phyloP scores from a whole-genome alignment of 2,888 invertebrate genomes.

The Tridacna crocea region DNA sequence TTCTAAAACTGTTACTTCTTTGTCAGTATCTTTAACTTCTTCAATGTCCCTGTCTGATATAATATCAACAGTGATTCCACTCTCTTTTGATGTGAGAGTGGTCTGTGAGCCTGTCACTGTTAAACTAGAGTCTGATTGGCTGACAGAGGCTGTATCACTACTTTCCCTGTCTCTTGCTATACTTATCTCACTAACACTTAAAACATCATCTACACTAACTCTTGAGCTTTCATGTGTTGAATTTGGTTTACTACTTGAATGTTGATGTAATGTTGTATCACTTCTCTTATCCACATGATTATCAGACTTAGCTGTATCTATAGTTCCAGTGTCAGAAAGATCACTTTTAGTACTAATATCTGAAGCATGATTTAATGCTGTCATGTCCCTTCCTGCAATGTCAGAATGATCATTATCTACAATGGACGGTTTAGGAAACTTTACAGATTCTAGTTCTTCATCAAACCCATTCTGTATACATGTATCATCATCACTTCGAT shows the following conservation, averaged over 20 bases:
- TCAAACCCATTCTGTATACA: constrained; percentile 75
- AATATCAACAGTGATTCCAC: constrained; percentile 43
- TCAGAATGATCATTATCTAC: not conserved
- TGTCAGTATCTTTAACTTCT: constrained; percentile 38
- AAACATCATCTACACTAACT: constrained; percentile 36
- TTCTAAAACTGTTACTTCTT: constrained; percentile 75
- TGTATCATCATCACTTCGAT: constrained; percentile 74
- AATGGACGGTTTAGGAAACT: constrained; percentile 6
- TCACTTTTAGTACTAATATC: not conserved
- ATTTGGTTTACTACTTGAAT: not conserved
- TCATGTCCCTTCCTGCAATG: not conserved
- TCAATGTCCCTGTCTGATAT: constrained; percentile 39
- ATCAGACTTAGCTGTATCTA: too few species aligned
- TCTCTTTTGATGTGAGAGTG: constrained; percentile 61
- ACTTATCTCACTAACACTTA: constrained; percentile 53
- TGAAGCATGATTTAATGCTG: not conserved
- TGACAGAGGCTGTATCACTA: constrained; percentile 17
- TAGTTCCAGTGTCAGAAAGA: not conserved
- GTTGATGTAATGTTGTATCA: not conserved
- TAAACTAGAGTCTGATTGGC: constrained; percentile 20
- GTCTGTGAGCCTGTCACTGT: constrained; percentile 37
- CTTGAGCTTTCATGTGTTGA: constrained; percentile 10
- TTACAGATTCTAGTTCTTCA: constrained; percentile 60
- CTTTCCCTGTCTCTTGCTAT: constrained; percentile 14
- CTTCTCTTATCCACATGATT: not conserved